Evolutionary conservation across 2,888 invertebrate genomes (phyloP), one percentile per base, ranked within the genome.

Genomic region (Volucella bombylans): DNA sequence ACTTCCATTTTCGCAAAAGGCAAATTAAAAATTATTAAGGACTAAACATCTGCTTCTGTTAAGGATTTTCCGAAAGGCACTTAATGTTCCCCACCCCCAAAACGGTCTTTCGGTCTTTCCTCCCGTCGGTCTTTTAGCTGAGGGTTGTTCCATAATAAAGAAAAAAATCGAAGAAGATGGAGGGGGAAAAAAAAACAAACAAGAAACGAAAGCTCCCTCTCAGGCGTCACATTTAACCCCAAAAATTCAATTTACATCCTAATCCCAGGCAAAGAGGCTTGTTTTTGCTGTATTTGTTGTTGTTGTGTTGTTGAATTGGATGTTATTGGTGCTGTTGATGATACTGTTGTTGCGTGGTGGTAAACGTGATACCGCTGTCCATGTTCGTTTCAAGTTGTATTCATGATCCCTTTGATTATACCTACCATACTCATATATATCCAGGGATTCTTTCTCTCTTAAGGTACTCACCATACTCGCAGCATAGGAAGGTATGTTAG

Each of bases 241-340:
- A 69, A 69, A 59, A 69, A 69, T 69, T 69, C 69, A 69, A 69
- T 69, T 69, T 69, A 69, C 57, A 69, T 69, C 69, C 69, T 69
- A 69, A 57, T 59, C 57, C 69, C 57, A 69, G 49, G 57, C 38
- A 69, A 57, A 69, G 45, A 45, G 45, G 61, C 23, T 57, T 59
- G 59, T 41, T 59, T 14, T 59, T 59, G 18, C 31, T 31, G 31
- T 31, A 31, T 31, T 31, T 31, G 31, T 31, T 23, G 31, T 31
- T 23, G 18, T 23, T 23, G 18, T 2, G 18, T 23, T 31, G 31
- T 31, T 31, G 31, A 6, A 31, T 31, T 31, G 31, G 6, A 6
- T 31, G 31, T 6, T 31, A 31, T 31, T 31, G 31, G 31, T 31
- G 31, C 31, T 6, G 4, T 31, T 31, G 31, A 31, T 31, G 31